These are phyloP conservation scores for Euclidia mi DNA, from an alignment of 2,888 invertebrate species.

Conservation along the genomic window DNA sequence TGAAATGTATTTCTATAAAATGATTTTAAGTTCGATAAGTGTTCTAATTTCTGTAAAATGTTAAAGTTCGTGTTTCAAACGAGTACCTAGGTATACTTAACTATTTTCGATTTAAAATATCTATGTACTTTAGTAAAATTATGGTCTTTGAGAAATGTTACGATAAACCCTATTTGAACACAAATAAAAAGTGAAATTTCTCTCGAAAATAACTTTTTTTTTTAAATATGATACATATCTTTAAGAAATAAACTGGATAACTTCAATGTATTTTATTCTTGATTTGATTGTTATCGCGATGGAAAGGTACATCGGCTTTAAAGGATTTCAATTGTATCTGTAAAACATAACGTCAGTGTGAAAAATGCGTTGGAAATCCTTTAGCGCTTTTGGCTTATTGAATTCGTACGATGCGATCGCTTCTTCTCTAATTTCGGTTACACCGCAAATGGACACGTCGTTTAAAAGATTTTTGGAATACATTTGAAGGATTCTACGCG, in stretches of 20 bases:
- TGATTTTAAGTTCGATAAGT: neutral
- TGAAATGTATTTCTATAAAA: conserved; percentile 29
- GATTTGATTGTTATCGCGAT: conserved; percentile 53
- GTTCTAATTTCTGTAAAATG: too few species aligned
- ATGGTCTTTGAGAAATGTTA: too few species aligned
- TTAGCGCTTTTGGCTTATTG: conserved; percentile 52
- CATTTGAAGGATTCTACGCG: conserved; percentile 73
- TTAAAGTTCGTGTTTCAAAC: too few species aligned
- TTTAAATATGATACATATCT: neutral
- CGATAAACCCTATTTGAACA: too few species aligned
- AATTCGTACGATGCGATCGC: conserved; percentile 47
- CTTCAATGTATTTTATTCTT: conserved; percentile 14
- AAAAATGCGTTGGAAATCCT: conserved; percentile 49
- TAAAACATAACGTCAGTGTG: conserved; percentile 43
- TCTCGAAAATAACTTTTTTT: neutral
- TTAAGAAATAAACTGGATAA: conserved; percentile 7
- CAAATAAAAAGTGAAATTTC: conserved; percentile 1
- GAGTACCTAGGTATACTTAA: too few species aligned
- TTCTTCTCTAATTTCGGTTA: conserved; percentile 52
- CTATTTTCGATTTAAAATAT: too few species aligned
- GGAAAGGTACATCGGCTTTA: conserved; percentile 29
- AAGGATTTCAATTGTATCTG: conserved; percentile 37
- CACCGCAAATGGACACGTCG: conserved; percentile 58
- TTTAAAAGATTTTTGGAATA: conserved; percentile 63
- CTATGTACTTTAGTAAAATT: too few species aligned